Conservation (phyloP, 2,797 vertebrate species). For the Sarcoramphus papa region DNA sequence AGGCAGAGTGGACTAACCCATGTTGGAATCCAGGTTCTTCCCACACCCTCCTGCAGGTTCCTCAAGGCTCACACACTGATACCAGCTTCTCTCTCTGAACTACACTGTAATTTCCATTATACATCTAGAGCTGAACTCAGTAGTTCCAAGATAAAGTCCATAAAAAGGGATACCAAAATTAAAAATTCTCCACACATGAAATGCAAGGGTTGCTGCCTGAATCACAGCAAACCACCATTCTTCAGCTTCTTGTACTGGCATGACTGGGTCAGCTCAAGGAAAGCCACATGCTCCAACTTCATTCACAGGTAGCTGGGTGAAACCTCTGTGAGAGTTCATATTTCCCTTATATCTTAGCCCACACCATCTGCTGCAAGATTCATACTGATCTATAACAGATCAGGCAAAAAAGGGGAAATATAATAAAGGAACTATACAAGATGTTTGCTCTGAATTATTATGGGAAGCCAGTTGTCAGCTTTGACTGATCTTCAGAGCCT, state of each 20-base stretch:
- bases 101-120: not conserved
- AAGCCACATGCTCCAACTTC: not conserved
- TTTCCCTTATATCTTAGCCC: not conserved
- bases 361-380: not conserved
- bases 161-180: not conserved
- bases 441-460: not conserved
- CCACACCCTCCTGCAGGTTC: not conserved
- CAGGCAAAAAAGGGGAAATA: not conserved
- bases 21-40: not conserved
- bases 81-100: not conserved
- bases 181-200: not conserved
- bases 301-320: not conserved
- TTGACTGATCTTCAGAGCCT: not conserved
- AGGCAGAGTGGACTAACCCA: not conserved
- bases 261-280: not conserved
- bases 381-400: not conserved
- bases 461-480: not conserved
- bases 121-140: not conserved
- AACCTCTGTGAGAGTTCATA: not conserved
- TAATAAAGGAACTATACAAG: not conserved
- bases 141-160: not conserved
- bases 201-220: not conserved
- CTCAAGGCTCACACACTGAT: not conserved
- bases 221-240: not conserved
- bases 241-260: not conserved